phyloP scores from a whole-genome alignment of 2,797 vertebrate species.

The Phrynocephalus guinanensis region DNA sequence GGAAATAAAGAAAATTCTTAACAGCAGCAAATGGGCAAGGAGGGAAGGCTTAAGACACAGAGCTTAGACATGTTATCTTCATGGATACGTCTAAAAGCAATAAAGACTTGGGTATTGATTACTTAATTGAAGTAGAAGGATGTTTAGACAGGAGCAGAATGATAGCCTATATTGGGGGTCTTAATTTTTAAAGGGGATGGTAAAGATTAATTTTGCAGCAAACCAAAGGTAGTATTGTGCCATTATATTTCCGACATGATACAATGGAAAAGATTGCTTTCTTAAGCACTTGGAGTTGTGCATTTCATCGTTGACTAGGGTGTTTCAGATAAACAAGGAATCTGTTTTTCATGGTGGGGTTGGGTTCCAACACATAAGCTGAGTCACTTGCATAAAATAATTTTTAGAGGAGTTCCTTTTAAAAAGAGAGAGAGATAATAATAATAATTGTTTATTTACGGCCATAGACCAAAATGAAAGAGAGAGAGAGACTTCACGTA shows the following conservation, averaged over 20 bases:
- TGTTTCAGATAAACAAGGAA: slow-evolving; percentile 55
- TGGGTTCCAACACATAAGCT: slow-evolving; percentile 37
- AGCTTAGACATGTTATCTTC: slow-evolving; percentile 51
- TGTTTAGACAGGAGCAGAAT: slow-evolving; percentile 56
- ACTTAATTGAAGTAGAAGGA: slow-evolving; percentile 76
- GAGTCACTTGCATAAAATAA: slow-evolving; percentile 21
- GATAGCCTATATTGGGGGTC: slow-evolving; percentile 68
- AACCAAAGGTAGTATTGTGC: slow-evolving; percentile 42
- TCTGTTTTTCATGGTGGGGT: slow-evolving; percentile 53
- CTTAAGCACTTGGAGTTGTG: background rate
- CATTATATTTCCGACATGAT: slow-evolving; percentile 47
- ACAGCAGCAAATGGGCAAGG: slow-evolving; percentile 52
- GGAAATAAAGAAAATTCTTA: slow-evolving; percentile 47
- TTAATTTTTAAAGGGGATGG: slow-evolving; percentile 79
- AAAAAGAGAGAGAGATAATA: slow-evolving; percentile 1
- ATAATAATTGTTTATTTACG: no score
- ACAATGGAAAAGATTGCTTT: slow-evolving; percentile 43
- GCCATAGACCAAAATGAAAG: no score
- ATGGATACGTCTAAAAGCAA: slow-evolving; percentile 59
- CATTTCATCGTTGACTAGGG: slow-evolving; percentile 49
- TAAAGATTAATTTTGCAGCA: slow-evolving; percentile 62
- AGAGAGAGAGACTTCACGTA: slow-evolving; percentile 50
- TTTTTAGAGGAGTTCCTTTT: slow-evolving; percentile 26
- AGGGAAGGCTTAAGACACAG: slow-evolving; percentile 38
- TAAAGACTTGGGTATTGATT: slow-evolving; percentile 78